phyloP scores from a whole-genome alignment of 2,113 vertebrate species.

The Coryphaenoides rupestris region DNA sequence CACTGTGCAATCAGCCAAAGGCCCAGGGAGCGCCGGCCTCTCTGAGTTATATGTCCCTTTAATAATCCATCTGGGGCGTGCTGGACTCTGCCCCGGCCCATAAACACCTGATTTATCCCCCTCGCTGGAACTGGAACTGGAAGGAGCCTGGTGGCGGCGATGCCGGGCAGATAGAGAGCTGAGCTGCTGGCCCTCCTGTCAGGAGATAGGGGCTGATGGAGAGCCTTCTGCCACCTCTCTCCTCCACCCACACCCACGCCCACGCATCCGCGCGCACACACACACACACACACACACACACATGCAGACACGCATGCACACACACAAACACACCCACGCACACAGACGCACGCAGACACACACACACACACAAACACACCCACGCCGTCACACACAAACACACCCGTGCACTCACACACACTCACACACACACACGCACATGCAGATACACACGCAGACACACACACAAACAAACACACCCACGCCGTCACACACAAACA shows the following conservation, averaged over 20 bases:
- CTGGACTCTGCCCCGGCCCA: conserved; percentile 51
- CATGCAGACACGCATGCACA: too few relatives aligned
- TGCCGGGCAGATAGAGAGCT: conserved; percentile 39
- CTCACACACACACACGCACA: conserved; percentile 4
- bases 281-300: too few relatives aligned
- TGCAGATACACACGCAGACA: not conserved
- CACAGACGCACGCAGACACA: not conserved
- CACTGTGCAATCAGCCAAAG: conserved; percentile 53
- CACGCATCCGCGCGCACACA: too few relatives aligned
- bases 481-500: too few relatives aligned
- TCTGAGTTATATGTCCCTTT: conserved; percentile 72
- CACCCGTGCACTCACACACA: too few relatives aligned
- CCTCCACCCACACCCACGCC: conserved; percentile 11
- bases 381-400: too few relatives aligned
- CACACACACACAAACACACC: not conserved
- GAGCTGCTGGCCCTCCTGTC: conserved; percentile 53
- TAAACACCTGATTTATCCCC: conserved; percentile 72
- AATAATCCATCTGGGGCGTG: conserved; percentile 68
- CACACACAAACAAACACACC: too few relatives aligned
- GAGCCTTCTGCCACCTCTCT: conserved; percentile 32
- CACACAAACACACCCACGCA: too few relatives aligned
- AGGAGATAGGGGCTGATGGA: conserved; percentile 63
- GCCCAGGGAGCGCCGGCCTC: conserved; percentile 61
- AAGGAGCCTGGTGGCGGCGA: conserved; percentile 50
- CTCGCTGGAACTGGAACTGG: conserved; percentile 63